Conservation (phyloP, 2,888 invertebrate genomes). For the Lasioglossum zephyrum region DNA sequence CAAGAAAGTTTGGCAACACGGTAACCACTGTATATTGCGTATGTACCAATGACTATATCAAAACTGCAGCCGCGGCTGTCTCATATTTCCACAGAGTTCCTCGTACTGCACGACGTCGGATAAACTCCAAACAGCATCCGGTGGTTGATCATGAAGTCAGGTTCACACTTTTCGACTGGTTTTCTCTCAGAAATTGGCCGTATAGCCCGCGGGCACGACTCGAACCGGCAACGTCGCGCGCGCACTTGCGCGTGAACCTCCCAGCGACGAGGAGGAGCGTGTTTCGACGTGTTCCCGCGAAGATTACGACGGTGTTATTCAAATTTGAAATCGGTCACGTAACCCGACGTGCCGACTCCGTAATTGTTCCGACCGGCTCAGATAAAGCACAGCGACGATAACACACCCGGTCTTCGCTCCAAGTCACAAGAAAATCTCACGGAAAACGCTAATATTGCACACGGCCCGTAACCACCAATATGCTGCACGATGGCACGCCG, state of each 20-base stretch:
- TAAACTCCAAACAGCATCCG: neutral
- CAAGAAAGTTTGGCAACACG: conserved; percentile 65
- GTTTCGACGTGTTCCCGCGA: conserved; percentile 67
- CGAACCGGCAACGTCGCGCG: conserved; percentile 73
- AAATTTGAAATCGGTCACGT: conserved; percentile 29
- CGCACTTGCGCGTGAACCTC: conserved; percentile 74
- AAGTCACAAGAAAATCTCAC: conserved; percentile 35
- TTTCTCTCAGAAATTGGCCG: conserved; percentile 37
- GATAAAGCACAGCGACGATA: conserved; percentile 19
- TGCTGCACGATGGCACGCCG: conserved; percentile 57
- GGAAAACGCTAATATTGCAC: conserved; percentile 69
- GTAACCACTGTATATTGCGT: conserved; percentile 61
- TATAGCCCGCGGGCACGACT: conserved; percentile 50
- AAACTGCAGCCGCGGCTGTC: conserved; percentile 50
- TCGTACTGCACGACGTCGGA: neutral
- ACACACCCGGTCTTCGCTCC: conserved; percentile 22
- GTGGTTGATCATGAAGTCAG: neutral
- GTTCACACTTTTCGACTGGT: neutral
- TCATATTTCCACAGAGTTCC: conserved; percentile 17
- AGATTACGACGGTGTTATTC: conserved; percentile 44
- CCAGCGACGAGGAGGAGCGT: conserved; percentile 60
- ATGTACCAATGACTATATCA: conserved; percentile 34
- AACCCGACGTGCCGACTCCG: neutral
- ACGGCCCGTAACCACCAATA: conserved; percentile 73
- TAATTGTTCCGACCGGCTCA: conserved; percentile 4